phyloP scores from a whole-genome alignment of 1,140 invertebrate species.

The Bicyclus anynana region DNA sequence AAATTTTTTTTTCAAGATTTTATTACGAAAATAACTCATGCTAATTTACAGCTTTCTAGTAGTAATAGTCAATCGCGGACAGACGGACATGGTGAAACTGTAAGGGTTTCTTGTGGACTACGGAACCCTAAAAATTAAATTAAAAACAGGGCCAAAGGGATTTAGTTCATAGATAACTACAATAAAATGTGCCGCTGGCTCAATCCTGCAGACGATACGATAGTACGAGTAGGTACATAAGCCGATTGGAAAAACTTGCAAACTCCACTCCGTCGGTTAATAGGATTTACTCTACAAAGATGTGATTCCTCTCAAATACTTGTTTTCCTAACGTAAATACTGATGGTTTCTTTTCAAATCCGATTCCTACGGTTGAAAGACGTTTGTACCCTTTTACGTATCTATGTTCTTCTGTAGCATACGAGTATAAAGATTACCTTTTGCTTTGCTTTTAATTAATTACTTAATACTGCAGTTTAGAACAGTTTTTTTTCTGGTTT shows the following conservation, averaged over 20 bases:
- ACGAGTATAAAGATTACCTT: not conserved
- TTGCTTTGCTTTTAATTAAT: not conserved
- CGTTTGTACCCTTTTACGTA: not conserved
- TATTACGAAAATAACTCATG: no score
- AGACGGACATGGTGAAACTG: no score
- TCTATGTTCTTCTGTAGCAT: not conserved
- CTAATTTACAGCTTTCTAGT: no score
- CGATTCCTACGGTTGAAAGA: not conserved
- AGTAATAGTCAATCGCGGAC: no score
- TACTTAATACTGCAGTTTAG: not conserved
- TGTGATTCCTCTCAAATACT: conserved; percentile 28
- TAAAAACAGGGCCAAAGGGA: no score
- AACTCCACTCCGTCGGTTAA: conserved; percentile 36
- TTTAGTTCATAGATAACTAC: not conserved
- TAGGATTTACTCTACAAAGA: conserved; percentile 44
- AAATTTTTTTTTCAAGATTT: no score
- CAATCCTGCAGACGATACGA: conserved; percentile 9
- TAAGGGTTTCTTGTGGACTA: no score
- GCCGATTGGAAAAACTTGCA: conserved; percentile 49
- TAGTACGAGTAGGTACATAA: no score
- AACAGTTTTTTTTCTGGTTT: no score
- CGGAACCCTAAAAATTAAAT: no score
- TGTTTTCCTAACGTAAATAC: conserved; percentile 24
- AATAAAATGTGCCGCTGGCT: conserved; percentile 5
- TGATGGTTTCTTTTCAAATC: conserved; percentile 4